These are phyloP conservation scores for Apoderus coryli DNA, from an alignment of 2,888 invertebrate species.

Conservation along the genomic window DNA sequence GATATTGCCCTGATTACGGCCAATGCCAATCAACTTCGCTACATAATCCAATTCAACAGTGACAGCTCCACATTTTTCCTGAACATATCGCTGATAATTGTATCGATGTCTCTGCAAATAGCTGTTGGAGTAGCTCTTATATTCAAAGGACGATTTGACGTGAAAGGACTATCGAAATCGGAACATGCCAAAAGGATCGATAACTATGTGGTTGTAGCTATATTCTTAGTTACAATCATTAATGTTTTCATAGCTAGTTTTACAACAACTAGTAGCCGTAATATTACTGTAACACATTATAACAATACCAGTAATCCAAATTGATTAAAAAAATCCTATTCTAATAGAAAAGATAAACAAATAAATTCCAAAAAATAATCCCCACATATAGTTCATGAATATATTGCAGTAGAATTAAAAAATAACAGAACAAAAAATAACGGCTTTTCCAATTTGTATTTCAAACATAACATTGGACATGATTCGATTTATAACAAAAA, in stretches of 20 bases:
- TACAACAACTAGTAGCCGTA: slow-evolving; percentile 32
- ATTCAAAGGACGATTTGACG: slow-evolving; percentile 42
- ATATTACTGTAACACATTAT: slow-evolving; percentile 1
- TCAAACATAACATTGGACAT: too few relatives aligned
- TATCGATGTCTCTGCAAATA: slow-evolving; percentile 48
- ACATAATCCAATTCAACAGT: slow-evolving; percentile 44
- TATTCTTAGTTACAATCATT: slow-evolving; percentile 52
- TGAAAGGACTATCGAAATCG: slow-evolving; percentile 36
- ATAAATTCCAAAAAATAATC: too few relatives aligned
- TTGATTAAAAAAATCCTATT: too few relatives aligned
- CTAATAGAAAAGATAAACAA: too few relatives aligned
- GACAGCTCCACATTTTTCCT: slow-evolving; percentile 42
- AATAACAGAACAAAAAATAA: too few relatives aligned
- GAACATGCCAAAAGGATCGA: slow-evolving; percentile 39
- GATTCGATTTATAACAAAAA: too few relatives aligned
- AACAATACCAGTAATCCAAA: too few relatives aligned
- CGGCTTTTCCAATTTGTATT: too few relatives aligned
- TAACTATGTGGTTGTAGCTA: slow-evolving; percentile 45
- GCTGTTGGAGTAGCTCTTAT: slow-evolving; percentile 45
- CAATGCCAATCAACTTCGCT: slow-evolving; percentile 54
- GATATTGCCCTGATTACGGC: slow-evolving; percentile 55
- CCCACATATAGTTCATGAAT: too few relatives aligned
- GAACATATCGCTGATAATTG: slow-evolving; percentile 40
- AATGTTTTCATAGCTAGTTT: slow-evolving; percentile 54
- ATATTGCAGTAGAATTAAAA: too few relatives aligned